These are phyloP conservation scores for Molanna angustata DNA, from an alignment of 2,888 invertebrate species.

Conservation along the genomic window DNA sequence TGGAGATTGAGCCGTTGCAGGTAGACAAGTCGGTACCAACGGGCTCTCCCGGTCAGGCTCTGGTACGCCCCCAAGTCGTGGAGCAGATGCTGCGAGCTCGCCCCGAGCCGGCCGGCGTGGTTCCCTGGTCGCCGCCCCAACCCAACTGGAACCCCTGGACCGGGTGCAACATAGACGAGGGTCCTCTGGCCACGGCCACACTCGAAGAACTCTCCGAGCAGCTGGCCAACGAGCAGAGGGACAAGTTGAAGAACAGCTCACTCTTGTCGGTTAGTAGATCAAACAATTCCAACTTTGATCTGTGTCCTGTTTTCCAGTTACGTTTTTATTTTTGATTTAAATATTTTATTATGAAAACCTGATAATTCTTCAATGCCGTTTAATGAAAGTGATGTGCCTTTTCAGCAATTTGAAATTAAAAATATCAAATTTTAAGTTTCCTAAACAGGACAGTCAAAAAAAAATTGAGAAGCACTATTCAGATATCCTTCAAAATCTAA, in stretches of 20 bases:
- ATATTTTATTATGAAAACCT: too few relatives aligned
- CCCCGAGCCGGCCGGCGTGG: slow-evolving; percentile 70
- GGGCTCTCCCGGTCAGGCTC: slow-evolving; percentile 25
- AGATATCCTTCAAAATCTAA: too few relatives aligned
- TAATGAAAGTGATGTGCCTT: too few relatives aligned
- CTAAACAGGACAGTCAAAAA: too few relatives aligned
- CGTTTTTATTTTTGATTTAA: too few relatives aligned
- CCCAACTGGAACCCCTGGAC: slow-evolving; percentile 98
- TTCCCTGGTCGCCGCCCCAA: slow-evolving; percentile 95
- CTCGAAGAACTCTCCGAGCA: slow-evolving; percentile 73
- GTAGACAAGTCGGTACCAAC: slow-evolving; percentile 35
- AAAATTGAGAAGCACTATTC: too few relatives aligned
- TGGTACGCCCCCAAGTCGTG: slow-evolving; percentile 42
- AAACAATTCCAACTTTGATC: too few relatives aligned
- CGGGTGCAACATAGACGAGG: slow-evolving; percentile 93
- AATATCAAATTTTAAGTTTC: too few relatives aligned
- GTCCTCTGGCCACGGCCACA: slow-evolving; percentile 67
- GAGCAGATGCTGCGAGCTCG: slow-evolving; percentile 66
- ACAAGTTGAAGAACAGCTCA: slow-evolving; percentile 57
- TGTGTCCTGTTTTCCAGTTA: too few relatives aligned
- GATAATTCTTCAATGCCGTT: too few relatives aligned
- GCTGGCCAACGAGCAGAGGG: slow-evolving; percentile 62
- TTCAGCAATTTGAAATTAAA: too few relatives aligned
- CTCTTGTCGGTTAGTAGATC: slow-evolving; percentile 41
- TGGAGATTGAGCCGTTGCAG: slow-evolving; percentile 44